Conservation (phyloP, 2,113 vertebrate species). For the Pao palembangensis region DNA sequence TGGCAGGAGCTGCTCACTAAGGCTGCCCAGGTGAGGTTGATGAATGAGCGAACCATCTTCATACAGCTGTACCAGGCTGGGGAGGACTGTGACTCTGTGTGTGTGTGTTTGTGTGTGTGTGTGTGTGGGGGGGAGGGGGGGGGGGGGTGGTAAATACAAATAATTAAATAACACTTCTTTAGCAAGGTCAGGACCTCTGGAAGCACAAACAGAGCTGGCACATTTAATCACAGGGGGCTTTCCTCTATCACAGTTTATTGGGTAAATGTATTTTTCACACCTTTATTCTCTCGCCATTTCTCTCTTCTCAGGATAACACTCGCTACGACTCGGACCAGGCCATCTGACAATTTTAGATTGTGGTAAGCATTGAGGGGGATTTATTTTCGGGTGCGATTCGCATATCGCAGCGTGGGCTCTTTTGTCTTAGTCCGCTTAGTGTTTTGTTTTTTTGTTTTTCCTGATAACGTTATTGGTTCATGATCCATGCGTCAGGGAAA, state of each 20-base stretch:
- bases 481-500: too few species aligned
- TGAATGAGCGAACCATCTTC: conserved; percentile 29
- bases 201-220: conserved; percentile 47
- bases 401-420: too few species aligned
- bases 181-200: conserved; percentile 52
- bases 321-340: not conserved
- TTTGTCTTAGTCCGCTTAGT: too few species aligned
- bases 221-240: conserved; percentile 53
- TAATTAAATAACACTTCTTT: conserved; percentile 47
- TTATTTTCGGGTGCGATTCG: too few species aligned
- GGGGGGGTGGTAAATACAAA: conserved; percentile 21
- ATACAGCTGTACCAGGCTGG: conserved; percentile 5
- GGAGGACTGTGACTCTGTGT: conserved; percentile 3
- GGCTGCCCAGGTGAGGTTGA: conserved; percentile 28
- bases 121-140: conserved; percentile 1
- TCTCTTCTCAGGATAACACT: conserved; percentile 45
- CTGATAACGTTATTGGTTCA: too few species aligned
- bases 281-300: conserved; percentile 15
- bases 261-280: conserved; percentile 37
- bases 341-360: not conserved
- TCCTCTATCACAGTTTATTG: conserved; percentile 44
- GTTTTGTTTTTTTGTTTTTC: too few species aligned
- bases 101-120: conserved; percentile 14
- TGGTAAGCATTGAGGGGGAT: too few species aligned
- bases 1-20: conserved; percentile 23